These are phyloP conservation scores for Onthophagus sagittarius DNA, from an alignment of 2,888 invertebrate genomes.

Conservation along the genomic window DNA sequence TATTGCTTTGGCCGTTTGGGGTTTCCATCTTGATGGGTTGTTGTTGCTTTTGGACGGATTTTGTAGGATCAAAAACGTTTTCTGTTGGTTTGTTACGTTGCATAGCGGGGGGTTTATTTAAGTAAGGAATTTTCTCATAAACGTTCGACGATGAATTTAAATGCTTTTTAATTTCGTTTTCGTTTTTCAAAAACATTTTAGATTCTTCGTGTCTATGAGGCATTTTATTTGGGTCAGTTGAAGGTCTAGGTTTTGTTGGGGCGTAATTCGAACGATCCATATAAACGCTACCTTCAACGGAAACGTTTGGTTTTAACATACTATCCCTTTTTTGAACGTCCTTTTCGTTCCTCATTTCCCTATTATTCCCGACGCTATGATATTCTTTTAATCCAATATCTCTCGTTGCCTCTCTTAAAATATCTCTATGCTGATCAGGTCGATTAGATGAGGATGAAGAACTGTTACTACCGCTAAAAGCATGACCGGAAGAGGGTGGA, in stretches of 20 bases:
- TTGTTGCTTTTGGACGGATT: conserved; percentile 44
- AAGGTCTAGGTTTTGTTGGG: conserved; percentile 20
- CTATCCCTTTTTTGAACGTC: conserved; percentile 36
- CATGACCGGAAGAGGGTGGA: conserved; percentile 31
- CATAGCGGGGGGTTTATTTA: conserved; percentile 42
- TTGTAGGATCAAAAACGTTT: conserved; percentile 35
- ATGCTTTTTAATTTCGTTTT: conserved; percentile 40
- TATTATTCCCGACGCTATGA: conserved; percentile 9
- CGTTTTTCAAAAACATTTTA: conserved; percentile 36
- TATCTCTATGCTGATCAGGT: conserved; percentile 38
- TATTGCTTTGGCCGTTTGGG: conserved; percentile 18
- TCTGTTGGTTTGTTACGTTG: conserved; percentile 41
- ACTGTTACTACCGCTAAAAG: background rate
- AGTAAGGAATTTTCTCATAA: conserved; percentile 37
- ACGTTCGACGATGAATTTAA: conserved; percentile 30
- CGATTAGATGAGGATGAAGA: conserved; percentile 20
- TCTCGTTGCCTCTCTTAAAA: conserved; percentile 40
- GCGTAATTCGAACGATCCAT: conserved; percentile 26
- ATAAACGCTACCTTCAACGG: conserved; percentile 11
- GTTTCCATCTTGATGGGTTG: conserved; percentile 16
- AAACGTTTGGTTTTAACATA: conserved; percentile 36
- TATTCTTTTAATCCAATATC: conserved; percentile 32
- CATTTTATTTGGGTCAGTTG: conserved; percentile 36
- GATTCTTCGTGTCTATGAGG: conserved; percentile 35
- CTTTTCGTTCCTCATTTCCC: conserved; percentile 19